Conservation (phyloP, 2,797 vertebrate species). For the Tadarida brasiliensis region DNA sequence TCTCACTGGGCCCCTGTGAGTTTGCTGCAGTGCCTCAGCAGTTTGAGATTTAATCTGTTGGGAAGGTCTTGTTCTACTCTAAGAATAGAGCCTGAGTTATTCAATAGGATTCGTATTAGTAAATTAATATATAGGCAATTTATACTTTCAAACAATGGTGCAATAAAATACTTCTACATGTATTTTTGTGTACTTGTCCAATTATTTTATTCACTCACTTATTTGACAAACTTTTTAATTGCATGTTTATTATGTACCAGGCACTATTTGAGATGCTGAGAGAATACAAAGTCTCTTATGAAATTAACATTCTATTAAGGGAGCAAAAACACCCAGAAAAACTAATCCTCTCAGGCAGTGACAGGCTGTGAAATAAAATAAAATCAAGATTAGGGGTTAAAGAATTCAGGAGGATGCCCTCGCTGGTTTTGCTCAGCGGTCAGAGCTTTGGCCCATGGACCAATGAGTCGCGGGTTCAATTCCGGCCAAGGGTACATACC, state of each 20-base stretch:
- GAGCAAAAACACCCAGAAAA: neutral
- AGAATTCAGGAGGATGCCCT: neutral
- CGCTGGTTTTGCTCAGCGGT: too few relatives aligned
- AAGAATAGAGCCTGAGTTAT: neutral
- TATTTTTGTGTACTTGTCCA: neutral
- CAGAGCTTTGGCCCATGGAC: too few relatives aligned
- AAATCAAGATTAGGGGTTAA: neutral
- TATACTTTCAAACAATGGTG: slow-evolving; percentile 18
- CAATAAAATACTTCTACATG: neutral
- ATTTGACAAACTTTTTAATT: slow-evolving; percentile 13
- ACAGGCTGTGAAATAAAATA: neutral
- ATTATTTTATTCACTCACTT: neutral
- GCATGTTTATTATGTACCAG: neutral
- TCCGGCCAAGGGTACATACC: neutral
- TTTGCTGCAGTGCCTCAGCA: neutral
- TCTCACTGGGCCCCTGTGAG: neutral
- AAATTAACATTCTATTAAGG: neutral
- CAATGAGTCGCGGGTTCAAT: too few relatives aligned
- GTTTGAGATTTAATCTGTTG: neutral
- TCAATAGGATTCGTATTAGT: neutral
- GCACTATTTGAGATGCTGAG: neutral
- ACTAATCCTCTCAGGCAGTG: neutral
- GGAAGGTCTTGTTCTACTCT: neutral
- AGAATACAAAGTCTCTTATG: neutral
- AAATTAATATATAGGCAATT: neutral